A percentile compares a stretch with the other conserved stretches of the same genome.
These are phyloP conservation scores for Pipistrellus pipistrellus DNA, from an alignment of 2,797 vertebrate genomes.

Conservation along the genomic window DNA sequence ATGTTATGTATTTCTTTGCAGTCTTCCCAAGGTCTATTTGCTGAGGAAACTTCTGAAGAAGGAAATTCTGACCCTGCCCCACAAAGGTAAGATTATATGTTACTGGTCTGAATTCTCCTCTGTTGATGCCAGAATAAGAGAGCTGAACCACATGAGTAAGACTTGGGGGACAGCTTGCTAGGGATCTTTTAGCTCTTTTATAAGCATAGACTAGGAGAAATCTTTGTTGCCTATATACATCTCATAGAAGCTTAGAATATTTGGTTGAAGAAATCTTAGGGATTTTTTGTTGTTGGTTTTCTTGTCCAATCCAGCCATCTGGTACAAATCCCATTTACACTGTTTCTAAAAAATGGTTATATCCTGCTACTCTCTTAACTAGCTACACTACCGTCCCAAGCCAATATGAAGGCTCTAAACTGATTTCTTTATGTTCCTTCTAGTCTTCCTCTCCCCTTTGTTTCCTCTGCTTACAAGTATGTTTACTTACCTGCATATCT, in stretches of 20 bases:
- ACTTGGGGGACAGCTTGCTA: background rate
- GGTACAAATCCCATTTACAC: background rate
- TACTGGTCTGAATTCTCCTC: background rate
- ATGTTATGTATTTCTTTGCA: slow-evolving; percentile 81
- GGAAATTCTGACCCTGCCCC: slow-evolving; percentile 83
- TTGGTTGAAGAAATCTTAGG: slow-evolving; percentile 22
- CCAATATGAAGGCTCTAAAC: slow-evolving; percentile 15
- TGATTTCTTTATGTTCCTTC: slow-evolving; percentile 36
- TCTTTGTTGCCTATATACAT: background rate
- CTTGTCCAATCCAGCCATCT: background rate
- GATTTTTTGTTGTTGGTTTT: background rate
- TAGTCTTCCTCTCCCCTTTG: background rate
- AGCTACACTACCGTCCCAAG: background rate
- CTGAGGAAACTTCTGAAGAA: slow-evolving; percentile 84
- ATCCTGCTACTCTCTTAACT: slow-evolving; percentile 19
- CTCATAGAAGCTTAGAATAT: slow-evolving; percentile 28
- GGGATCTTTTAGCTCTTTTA: background rate
- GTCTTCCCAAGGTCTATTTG: slow-evolving; percentile 84
- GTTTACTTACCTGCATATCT: slow-evolving; percentile 25
- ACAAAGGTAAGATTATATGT: slow-evolving; percentile 86
- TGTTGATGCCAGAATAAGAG: background rate
- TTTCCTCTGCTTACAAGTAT: background rate
- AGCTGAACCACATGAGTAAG: slow-evolving; percentile 5
- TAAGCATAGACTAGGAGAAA: slow-evolving; percentile 18
- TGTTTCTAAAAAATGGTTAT: slow-evolving; percentile 36